Evolutionary conservation across 2,888 invertebrate genomes (phyloP).

Genomic region (Gibbula magus): DNA sequence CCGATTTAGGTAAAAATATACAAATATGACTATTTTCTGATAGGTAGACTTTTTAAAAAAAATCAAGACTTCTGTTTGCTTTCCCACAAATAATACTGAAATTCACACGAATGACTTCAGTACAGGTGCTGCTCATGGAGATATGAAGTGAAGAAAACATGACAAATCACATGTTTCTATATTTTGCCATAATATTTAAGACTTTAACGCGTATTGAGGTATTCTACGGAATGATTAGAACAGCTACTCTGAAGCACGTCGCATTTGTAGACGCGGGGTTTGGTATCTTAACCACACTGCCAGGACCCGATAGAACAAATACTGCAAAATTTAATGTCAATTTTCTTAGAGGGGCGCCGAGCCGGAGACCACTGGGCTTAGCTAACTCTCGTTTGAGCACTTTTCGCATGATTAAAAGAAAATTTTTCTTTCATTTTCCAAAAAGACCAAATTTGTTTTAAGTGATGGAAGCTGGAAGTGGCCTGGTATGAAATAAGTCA

Average conservation of each 20-base stretch:
- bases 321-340: slow-evolving; percentile 26
- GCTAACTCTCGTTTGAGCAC: slow-evolving; percentile 12
- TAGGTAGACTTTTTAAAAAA: too few relatives aligned
- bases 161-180: slow-evolving; percentile 4
- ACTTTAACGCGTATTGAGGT: slow-evolving; percentile 18
- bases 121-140: background rate
- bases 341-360: slow-evolving; percentile 13
- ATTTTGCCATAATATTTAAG: slow-evolving; percentile 18
- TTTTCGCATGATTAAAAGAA: slow-evolving; percentile 22
- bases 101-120: background rate
- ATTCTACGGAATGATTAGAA: background rate
- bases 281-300: background rate
- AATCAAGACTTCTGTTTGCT: too few relatives aligned
- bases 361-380: background rate
- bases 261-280: background rate
- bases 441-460: slow-evolving; percentile 22
- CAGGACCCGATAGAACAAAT: slow-evolving; percentile 17
- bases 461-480: background rate
- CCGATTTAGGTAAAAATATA: too few relatives aligned
- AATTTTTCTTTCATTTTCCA: slow-evolving; percentile 19
- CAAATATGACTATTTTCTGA: too few relatives aligned
- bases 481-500: slow-evolving; percentile 25
- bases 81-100: background rate
- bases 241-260: background rate
- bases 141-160: background rate